Evolutionary conservation across 2,888 invertebrate genomes (phyloP).

Genomic region (Mesodorylaimus sp.): DNA sequence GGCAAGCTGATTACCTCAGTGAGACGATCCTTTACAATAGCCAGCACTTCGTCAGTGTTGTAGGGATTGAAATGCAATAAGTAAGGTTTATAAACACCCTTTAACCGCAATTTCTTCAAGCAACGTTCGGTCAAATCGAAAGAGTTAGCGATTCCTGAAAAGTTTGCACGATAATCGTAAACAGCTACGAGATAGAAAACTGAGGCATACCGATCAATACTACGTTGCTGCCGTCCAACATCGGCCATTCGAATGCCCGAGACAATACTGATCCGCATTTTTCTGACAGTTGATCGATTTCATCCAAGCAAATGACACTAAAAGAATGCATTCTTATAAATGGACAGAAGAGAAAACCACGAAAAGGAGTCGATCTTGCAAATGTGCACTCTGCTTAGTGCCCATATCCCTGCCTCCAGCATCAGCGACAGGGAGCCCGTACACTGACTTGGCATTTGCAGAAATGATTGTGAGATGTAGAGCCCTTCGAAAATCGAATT

Average conservation of each 20-base stretch:
- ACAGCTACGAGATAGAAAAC: neutral
- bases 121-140: constrained; percentile 78
- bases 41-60: constrained; percentile 63
- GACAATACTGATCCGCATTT: constrained; percentile 66
- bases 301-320: constrained; percentile 61
- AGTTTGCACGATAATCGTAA: neutral
- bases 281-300: constrained; percentile 71
- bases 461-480: too few species aligned
- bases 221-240: constrained; percentile 46
- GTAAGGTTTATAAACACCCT: constrained; percentile 38
- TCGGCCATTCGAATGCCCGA: constrained; percentile 81
- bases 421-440: too few species aligned
- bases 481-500: too few species aligned
- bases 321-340: constrained; percentile 1
- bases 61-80: constrained; percentile 80
- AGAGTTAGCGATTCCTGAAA: constrained; percentile 61
- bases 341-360: neutral
- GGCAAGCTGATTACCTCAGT: constrained; percentile 30
- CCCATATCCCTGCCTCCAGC: too few species aligned
- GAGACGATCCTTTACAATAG: constrained; percentile 62
- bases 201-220: constrained; percentile 51
- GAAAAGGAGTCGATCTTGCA: too few species aligned
- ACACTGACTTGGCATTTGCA: too few species aligned
- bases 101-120: constrained; percentile 62
- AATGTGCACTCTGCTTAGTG: too few species aligned